Base-by-base conservation (phyloP, 2,797 vertebrate species). In the Euthynnus affinis region DNA sequence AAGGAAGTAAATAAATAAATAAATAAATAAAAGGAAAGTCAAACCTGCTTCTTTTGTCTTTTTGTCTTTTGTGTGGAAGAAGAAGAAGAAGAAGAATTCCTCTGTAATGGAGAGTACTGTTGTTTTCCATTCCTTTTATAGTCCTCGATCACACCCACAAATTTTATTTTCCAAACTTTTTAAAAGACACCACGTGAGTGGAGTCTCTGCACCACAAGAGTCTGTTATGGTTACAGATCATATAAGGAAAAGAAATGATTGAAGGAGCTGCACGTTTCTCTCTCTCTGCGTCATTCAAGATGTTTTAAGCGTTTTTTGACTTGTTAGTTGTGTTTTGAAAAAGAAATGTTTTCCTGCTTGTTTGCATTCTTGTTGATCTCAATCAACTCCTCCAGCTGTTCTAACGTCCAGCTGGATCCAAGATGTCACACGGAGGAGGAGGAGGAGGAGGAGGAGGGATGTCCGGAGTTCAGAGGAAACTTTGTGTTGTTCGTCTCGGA, bases 1-100 rank as follows among this genome's bases (percentile, higher is more conserved):
- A 90, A 61, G 65, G 57, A 85, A 65, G 42, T 73, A 58, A 89
- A 90, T 85, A 86, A 42, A 42, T 81, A n/a, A n/a, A n/a, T n/a
- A n/a, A n/a, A n/a, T n/a, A n/a, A n/a, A n/a, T n/a, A n/a, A n/a
- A n/a, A n/a, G n/a, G 63, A 83, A 85, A 76, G 46, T 78, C 17
- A 52, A 76, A 76, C 17, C 2, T 61, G 66, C 9, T 66, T 32
- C 8, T 49, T 49, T 52, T 71, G 42, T 79, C 27, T 80, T 56
- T 52, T 80, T 67, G 12, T 78, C 63, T 52, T 77, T 66, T 10
- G 13, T 66, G 3, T 18, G 22, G 37, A 68, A 4, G 13, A 7
- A 48, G 5, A 0, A n/a, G n/a, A n/a, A n/a, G n/a, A n/a, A n/a
- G n/a, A n/a, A n/a, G n/a, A n/a, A n/a, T 59, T 81, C n/a, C 42